These are phyloP conservation scores for Acronicta leporina DNA, from an alignment of 2,888 invertebrate species.

Conservation along the genomic window DNA sequence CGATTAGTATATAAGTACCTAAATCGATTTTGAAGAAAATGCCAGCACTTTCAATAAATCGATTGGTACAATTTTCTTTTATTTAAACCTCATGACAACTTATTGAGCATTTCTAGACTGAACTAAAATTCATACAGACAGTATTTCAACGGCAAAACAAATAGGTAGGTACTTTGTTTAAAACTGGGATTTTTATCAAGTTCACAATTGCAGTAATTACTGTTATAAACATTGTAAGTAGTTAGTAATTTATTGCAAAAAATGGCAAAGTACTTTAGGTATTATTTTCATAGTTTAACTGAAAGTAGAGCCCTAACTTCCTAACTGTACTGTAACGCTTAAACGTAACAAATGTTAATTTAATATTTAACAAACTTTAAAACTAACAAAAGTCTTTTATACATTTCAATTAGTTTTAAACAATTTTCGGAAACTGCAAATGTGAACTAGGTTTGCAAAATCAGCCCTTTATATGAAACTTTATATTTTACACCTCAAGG, in stretches of 20 bases:
- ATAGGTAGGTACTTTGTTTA: conserved; percentile 35
- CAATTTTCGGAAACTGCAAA: conserved; percentile 28
- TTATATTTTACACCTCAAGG: neutral
- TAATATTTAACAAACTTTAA: conserved; percentile 4
- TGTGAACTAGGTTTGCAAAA: conserved; percentile 29
- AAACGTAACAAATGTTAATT: conserved; percentile 24
- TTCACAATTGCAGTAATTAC: conserved; percentile 35
- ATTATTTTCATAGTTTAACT: conserved; percentile 14
- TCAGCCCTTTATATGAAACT: conserved; percentile 21
- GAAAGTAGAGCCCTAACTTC: conserved; percentile 14
- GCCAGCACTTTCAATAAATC: too few species aligned
- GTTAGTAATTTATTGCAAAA: conserved; percentile 3
- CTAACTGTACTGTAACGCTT: conserved; percentile 43
- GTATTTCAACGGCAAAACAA: conserved; percentile 27
- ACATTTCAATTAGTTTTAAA: conserved; percentile 6
- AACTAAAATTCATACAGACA: conserved; percentile 20
- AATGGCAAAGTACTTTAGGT: conserved; percentile 6
- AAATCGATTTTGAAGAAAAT: neutral
- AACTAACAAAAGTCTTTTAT: conserved; percentile 5
- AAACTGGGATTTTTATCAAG: conserved; percentile 17
- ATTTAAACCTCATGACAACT: too few species aligned
- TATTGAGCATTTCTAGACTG: conserved; percentile 19
- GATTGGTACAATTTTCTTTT: too few species aligned
- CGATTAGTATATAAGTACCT: neutral
- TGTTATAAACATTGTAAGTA: conserved; percentile 20